These are phyloP conservation scores for Rynchops niger DNA, from an alignment of 2,113 vertebrate genomes.

Conservation along the genomic window DNA sequence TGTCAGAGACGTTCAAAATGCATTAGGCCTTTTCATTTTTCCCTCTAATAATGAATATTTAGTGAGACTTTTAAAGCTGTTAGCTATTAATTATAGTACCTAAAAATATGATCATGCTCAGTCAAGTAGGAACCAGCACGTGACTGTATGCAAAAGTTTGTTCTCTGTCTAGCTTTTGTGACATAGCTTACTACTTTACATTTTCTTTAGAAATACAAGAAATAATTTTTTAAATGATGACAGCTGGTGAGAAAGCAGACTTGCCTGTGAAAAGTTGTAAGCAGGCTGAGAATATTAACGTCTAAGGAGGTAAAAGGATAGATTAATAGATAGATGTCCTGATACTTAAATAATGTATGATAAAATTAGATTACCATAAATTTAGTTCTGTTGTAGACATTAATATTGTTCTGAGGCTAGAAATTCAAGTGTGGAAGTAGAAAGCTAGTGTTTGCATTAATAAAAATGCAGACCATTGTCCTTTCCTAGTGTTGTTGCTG, in stretches of 20 bases:
- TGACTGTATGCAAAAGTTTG: not conserved
- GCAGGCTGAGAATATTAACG: slow-evolving; percentile 6
- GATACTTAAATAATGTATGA: not conserved
- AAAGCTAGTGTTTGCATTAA: slow-evolving; percentile 17
- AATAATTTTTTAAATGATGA: not conserved
- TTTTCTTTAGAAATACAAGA: not conserved
- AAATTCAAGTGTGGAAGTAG: slow-evolving; percentile 14
- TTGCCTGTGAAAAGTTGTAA: slow-evolving; percentile 41
- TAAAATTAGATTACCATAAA: slow-evolving; percentile 6
- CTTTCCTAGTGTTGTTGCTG: not conserved
- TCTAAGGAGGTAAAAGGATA: not conserved
- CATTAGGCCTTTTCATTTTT: slow-evolving; percentile 29
- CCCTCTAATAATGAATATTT: slow-evolving; percentile 19
- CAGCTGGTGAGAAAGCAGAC: slow-evolving; percentile 32
- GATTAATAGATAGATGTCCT: not conserved
- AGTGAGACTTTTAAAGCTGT: slow-evolving; percentile 34
- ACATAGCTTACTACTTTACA: not conserved
- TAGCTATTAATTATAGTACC: slow-evolving; percentile 57
- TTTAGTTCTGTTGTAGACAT: not conserved
- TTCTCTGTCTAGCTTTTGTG: not conserved
- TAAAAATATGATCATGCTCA: slow-evolving; percentile 30
- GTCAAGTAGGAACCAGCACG: not conserved
- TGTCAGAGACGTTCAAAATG: slow-evolving; percentile 59
- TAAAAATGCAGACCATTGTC: slow-evolving; percentile 27
- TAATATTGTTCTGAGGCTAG: not conserved